Base-by-base conservation (phyloP, 2,113 vertebrate genomes). In the Narcine bancroftii region DNA sequence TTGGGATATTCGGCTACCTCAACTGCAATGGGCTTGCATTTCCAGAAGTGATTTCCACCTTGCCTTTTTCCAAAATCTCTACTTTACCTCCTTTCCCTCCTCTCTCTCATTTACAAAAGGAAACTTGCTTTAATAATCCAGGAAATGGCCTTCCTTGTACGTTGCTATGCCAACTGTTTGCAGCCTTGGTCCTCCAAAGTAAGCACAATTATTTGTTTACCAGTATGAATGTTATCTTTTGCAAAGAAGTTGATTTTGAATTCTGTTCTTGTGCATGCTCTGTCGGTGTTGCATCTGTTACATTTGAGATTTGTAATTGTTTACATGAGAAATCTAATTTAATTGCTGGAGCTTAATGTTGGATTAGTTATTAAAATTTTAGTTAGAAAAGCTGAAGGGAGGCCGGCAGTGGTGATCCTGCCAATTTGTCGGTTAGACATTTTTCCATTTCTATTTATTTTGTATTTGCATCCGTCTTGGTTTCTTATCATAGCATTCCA, bases 171-270 rank as follows among this genome's bases (percentile, higher is more conserved):
- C 97, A 99, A 99, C 97, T 99, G 98, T 96, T 96, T 99, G 95
- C 98, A 99, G 93, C 98, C 98, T 29, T 99, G 98, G 98, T 98
- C 98, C 95, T 98, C 98, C 95, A 99, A 99, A 99, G 98, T 99
- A 99, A 99, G 98, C 97, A 93, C 95, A 95, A 95, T 91, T 91
- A 42, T 91, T 93, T 95, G 47, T 69, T 91, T 91, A 91, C 65
- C 89, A 17, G 26, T 66, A 56, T 69, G 89, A 71, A 33, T 91
- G 65, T 69, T 91, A 47, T 29, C 65, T 91, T 91, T 45, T 29
- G 65, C 63, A 69, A 42, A 42, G 3, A 71, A 91, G 65, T 71
- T 71, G 42, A 36, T 69, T 89, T 91, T 91, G 24, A 91, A 69
- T 91, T 69, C 42, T 47, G n/a, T 69, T 91, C 42, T 91, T 91